phyloP scores from a whole-genome alignment of 1,140 invertebrate genomes.

The Drosophila setifemur region DNA sequence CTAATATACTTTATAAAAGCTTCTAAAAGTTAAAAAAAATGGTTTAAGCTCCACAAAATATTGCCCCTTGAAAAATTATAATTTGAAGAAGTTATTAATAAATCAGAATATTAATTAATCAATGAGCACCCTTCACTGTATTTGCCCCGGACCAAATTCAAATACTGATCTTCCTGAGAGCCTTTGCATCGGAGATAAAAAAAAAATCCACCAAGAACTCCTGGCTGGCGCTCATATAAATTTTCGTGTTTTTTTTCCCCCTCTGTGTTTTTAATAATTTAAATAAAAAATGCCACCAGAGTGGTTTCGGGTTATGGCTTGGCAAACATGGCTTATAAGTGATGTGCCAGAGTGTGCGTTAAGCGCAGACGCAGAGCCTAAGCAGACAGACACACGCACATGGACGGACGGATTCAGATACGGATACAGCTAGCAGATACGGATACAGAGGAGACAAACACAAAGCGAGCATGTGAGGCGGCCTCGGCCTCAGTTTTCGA shows the following conservation, averaged over 20 bases:
- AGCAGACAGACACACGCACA: conserved; percentile 43
- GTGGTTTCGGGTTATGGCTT: conserved; percentile 58
- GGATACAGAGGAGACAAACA: conserved; percentile 23
- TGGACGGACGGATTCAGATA: neutral
- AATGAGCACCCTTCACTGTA: conserved; percentile 18
- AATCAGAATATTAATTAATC: too few relatives aligned
- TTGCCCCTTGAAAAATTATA: too few relatives aligned
- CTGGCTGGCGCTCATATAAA: conserved; percentile 20
- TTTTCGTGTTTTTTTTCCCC: conserved; percentile 8
- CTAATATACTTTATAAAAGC: too few relatives aligned
- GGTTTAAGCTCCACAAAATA: too few relatives aligned
- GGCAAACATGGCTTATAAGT: conserved; percentile 48
- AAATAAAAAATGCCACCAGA: conserved; percentile 76
- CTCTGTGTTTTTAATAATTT: conserved; percentile 71
- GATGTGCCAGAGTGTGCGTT: conserved; percentile 24
- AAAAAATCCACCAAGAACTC: neutral
- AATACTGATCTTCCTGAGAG: conserved; percentile 27
- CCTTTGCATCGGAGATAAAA: conserved; percentile 6
- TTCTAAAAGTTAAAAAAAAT: too few relatives aligned
- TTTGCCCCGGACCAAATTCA: too few relatives aligned
- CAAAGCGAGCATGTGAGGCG: conserved; percentile 50
- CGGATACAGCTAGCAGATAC: conserved; percentile 17
- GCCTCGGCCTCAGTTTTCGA: conserved; percentile 57
- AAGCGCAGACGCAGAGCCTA: conserved; percentile 71
- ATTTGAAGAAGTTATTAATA: too few relatives aligned